phyloP scores from a whole-genome alignment of 2,888 invertebrate genomes.

The Scrobipalpa atriplicella region DNA sequence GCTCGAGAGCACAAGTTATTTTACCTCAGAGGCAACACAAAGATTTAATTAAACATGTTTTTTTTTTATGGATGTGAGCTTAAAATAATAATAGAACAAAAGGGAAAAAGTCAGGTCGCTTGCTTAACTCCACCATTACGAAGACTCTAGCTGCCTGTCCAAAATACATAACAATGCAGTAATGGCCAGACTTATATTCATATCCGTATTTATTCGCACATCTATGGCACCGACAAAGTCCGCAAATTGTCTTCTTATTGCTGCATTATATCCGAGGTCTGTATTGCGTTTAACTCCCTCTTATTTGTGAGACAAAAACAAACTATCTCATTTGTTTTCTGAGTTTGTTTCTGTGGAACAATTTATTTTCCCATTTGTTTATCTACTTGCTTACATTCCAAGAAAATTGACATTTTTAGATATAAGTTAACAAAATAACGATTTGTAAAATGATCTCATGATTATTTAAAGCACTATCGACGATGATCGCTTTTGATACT shows the following conservation, averaged over 20 bases:
- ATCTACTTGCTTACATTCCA: background rate
- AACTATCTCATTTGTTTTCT: background rate
- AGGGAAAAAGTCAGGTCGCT: too few species aligned
- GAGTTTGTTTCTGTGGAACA: background rate
- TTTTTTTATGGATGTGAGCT: too few species aligned
- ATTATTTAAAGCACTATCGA: background rate
- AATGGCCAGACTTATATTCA: background rate
- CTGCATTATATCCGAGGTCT: conserved; percentile 18
- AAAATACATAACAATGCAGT: too few species aligned
- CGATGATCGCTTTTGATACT: background rate
- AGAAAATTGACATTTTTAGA: background rate
- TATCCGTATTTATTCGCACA: conserved; percentile 6
- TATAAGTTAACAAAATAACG: background rate
- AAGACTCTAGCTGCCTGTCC: too few species aligned
- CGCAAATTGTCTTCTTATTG: conserved; percentile 23
- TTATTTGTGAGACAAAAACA: conserved; percentile 7
- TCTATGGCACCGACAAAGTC: background rate
- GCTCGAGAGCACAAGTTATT: too few species aligned
- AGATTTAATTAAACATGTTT: too few species aligned
- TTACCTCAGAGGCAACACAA: too few species aligned
- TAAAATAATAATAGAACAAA: too few species aligned
- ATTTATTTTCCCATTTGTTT: background rate
- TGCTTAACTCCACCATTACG: too few species aligned
- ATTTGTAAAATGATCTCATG: too few species aligned
- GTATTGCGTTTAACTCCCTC: conserved; percentile 19